phyloP scores from a whole-genome alignment of 2,888 invertebrate genomes.

The Hoplodrina blanda region DNA sequence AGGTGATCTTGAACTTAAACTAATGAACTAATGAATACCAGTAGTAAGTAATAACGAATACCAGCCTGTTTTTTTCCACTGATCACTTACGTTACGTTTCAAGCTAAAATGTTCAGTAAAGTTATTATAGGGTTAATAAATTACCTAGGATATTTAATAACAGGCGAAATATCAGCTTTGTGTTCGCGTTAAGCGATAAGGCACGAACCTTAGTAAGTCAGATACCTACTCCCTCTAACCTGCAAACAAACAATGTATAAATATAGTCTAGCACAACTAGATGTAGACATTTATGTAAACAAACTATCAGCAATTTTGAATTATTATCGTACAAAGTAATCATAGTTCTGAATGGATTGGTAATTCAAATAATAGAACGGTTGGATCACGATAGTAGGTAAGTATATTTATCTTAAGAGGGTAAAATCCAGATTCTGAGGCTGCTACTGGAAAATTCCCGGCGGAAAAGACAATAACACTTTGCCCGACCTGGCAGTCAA shows the following conservation, averaged over 20 bases:
- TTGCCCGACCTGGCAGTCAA: too few species aligned
- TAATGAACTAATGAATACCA: too few species aligned
- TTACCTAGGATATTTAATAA: slow-evolving; percentile 64
- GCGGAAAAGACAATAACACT: too few species aligned
- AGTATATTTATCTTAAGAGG: not conserved
- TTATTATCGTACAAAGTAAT: not conserved
- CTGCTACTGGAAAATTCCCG: too few species aligned
- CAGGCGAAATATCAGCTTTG: slow-evolving; percentile 70
- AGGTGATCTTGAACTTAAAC: too few species aligned
- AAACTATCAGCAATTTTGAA: slow-evolving; percentile 14
- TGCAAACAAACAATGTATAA: slow-evolving; percentile 44
- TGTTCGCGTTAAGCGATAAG: slow-evolving; percentile 71
- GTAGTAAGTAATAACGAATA: too few species aligned
- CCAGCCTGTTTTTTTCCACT: not conserved
- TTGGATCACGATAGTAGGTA: not conserved
- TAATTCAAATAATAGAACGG: not conserved
- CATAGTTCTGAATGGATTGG: not conserved
- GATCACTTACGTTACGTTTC: slow-evolving; percentile 16
- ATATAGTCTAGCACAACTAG: slow-evolving; percentile 3
- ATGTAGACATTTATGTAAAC: not conserved
- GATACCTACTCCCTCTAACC: slow-evolving; percentile 65
- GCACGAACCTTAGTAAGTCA: slow-evolving; percentile 67
- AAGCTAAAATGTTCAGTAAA: slow-evolving; percentile 43
- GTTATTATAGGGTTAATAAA: slow-evolving; percentile 61
- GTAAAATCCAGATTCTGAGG: too few species aligned